Conservation (phyloP, 2,888 invertebrate species). For the Lymantria monacha region DNA sequence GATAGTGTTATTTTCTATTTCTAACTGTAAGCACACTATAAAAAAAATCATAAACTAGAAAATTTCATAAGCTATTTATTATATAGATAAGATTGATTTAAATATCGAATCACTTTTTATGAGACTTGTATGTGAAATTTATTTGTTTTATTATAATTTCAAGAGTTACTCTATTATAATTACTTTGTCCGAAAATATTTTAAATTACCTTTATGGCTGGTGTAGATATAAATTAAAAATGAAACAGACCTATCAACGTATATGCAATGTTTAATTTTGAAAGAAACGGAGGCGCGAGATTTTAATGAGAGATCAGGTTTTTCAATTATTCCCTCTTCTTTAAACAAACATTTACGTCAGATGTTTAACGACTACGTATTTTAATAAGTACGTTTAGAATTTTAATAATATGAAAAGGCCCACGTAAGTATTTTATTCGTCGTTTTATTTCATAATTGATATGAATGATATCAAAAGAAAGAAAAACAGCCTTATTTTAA, state of each 20-base stretch:
- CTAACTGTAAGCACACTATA: too few relatives aligned
- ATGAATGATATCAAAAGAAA: too few relatives aligned
- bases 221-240: slow-evolving; percentile 3
- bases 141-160: too few relatives aligned
- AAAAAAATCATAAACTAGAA: too few relatives aligned
- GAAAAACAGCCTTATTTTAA: too few relatives aligned
- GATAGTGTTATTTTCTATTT: too few relatives aligned
- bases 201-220: neutral
- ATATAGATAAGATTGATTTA: too few relatives aligned
- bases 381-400: slow-evolving; percentile 35
- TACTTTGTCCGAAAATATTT: neutral
- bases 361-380: slow-evolving; percentile 52
- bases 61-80: too few relatives aligned
- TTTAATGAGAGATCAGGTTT: slow-evolving; percentile 79
- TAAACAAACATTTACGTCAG: slow-evolving; percentile 59
- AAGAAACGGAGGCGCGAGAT: slow-evolving; percentile 72
- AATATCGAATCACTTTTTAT: too few relatives aligned
- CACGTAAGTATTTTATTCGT: neutral
- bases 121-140: too few relatives aligned
- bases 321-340: slow-evolving; percentile 76
- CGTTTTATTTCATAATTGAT: too few relatives aligned
- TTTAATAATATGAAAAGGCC: neutral
- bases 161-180: too few relatives aligned
- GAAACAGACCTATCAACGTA: slow-evolving; percentile 56
- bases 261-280: slow-evolving; percentile 75